Evolutionary conservation across 2,888 invertebrate genomes (phyloP).

Genomic region (Drosophila hamatofila): DNA sequence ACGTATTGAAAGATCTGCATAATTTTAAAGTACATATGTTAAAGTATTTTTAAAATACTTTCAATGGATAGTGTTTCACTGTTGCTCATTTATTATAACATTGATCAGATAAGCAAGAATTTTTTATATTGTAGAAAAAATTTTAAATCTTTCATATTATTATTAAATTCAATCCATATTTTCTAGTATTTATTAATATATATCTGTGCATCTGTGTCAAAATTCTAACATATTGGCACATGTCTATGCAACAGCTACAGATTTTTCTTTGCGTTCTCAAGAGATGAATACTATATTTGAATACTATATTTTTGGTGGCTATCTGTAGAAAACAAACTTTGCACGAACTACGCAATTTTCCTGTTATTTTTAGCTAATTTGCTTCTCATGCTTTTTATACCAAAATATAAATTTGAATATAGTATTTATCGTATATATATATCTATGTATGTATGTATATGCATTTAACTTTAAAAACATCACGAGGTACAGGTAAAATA

Average conservation of each 20-base stretch:
- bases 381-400: slow-evolving; percentile 23
- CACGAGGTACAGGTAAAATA: slow-evolving; percentile 1
- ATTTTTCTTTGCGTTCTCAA: slow-evolving; percentile 20
- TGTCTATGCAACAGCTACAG: neutral
- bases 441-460: neutral
- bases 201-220: neutral
- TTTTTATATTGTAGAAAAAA: neutral
- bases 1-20: neutral
- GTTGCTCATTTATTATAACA: no score
- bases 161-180: neutral
- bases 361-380: slow-evolving; percentile 59
- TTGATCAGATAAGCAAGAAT: no score
- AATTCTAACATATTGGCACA: slow-evolving; percentile 12
- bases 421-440: slow-evolving; percentile 3
- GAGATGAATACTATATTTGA: slow-evolving; percentile 19
- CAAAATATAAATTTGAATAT: slow-evolving; percentile 29
- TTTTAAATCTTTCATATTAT: neutral
- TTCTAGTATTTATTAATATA: neutral
- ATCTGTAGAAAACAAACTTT: slow-evolving; percentile 46
- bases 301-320: slow-evolving; percentile 7
- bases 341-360: slow-evolving; percentile 62
- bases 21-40: no score
- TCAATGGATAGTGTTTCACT: no score
- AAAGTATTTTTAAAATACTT: no score
- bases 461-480: slow-evolving; percentile 9